Conservation (phyloP, 2,113 vertebrate species). For the Nothoprocta pentlandii region DNA sequence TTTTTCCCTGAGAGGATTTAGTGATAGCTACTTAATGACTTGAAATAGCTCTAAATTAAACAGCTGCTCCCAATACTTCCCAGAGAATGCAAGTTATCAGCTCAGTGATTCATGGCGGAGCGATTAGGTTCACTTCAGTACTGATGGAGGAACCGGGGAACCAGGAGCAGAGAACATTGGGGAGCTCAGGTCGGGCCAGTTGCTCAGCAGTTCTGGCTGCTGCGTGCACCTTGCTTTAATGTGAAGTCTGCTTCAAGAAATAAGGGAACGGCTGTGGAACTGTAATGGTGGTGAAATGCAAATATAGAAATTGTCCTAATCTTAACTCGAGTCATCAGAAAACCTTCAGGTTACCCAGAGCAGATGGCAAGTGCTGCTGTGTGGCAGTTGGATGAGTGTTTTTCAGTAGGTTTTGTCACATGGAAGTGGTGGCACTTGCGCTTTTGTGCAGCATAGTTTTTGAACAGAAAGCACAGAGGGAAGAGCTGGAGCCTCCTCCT, state of each 20-base stretch:
- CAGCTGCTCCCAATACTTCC: constrained; percentile 57
- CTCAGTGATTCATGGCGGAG: constrained; percentile 53
- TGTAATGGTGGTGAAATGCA: neutral
- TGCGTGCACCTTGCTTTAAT: neutral
- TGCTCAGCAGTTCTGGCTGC: neutral
- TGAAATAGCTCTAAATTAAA: constrained; percentile 57
- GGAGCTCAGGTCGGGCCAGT: neutral
- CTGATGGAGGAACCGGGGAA: constrained; percentile 28
- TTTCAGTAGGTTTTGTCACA: neutral
- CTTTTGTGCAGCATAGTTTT: neutral
- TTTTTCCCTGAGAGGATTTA: constrained; percentile 36
- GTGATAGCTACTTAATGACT: constrained; percentile 37
- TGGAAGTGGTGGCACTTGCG: neutral
- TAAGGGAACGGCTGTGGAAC: neutral
- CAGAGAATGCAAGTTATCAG: constrained; percentile 52
- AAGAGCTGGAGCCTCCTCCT: neutral
- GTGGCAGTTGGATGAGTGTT: neutral
- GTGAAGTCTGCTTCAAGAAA: neutral
- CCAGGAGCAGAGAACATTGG: neutral
- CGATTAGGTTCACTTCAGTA: constrained; percentile 58
- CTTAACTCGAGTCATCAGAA: neutral
- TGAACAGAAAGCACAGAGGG: neutral
- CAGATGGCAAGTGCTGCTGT: neutral
- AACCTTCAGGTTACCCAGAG: neutral
- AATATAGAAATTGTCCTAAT: neutral